Evolutionary conservation across 1,140 invertebrate genomes (phyloP).

Genomic region (Radopholus similis): DNA sequence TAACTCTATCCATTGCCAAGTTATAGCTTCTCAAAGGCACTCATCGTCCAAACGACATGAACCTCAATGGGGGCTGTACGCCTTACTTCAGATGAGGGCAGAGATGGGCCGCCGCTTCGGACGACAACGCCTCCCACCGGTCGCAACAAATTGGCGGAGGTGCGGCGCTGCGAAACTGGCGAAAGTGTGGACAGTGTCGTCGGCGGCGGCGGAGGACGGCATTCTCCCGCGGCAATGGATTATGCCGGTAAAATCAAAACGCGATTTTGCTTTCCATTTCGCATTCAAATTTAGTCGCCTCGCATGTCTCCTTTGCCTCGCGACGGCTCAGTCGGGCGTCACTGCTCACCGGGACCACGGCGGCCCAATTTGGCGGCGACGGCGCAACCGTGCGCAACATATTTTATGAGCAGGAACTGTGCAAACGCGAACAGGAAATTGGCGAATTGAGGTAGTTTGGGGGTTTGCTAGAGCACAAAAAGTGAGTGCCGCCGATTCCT

Average conservation of each 20-base stretch:
- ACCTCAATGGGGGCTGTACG: too few species aligned
- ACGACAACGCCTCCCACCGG: neutral
- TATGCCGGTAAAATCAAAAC: neutral
- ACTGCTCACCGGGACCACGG: neutral
- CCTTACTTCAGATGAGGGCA: neutral
- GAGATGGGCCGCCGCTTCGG: neutral
- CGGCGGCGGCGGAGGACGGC: constrained; percentile 5
- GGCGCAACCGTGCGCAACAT: constrained; percentile 34
- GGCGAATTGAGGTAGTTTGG: constrained; percentile 35
- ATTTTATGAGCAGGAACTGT: constrained; percentile 53
- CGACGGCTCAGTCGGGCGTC: neutral
- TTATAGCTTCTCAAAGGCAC: too few species aligned
- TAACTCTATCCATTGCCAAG: too few species aligned
- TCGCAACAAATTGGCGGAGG: too few species aligned
- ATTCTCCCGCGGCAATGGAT: neutral
- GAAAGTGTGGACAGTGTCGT: neutral
- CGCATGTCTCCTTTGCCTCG: neutral
- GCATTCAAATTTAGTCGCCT: neutral
- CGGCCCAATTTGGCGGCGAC: neutral
- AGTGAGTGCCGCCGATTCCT: too few species aligned
- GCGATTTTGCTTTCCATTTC: constrained; percentile 2
- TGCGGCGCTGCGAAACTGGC: neutral
- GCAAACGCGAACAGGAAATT: constrained; percentile 51
- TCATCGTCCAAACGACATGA: too few species aligned
- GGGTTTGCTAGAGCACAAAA: too few species aligned